phyloP scores from a whole-genome alignment of 2,888 invertebrate species.

The Magallana nippona region DNA sequence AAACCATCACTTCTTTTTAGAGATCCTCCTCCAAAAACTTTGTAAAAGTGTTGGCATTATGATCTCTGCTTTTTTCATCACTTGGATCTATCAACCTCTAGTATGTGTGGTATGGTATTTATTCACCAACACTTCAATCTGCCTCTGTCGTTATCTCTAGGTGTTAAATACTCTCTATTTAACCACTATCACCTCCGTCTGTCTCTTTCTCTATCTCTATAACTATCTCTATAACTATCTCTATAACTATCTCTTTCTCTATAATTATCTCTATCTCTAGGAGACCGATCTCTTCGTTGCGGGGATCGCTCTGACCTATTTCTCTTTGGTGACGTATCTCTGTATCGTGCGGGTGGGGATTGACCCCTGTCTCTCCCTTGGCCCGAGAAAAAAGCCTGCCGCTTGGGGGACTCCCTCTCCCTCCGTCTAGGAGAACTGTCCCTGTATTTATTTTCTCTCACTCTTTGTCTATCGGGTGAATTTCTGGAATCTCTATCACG shows the following conservation, averaged over 20 bases:
- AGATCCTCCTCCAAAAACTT: conserved; percentile 34
- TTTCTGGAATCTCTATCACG: conserved; percentile 34
- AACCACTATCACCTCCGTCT: conserved; percentile 38
- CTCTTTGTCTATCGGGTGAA: conserved; percentile 19
- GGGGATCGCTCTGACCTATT: background rate
- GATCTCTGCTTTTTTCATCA: too few relatives aligned
- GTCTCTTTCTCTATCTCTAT: conserved; percentile 26
- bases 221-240: conserved; percentile 27
- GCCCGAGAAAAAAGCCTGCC: too few relatives aligned
- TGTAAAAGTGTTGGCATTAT: too few relatives aligned
- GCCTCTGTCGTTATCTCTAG: conserved; percentile 25
- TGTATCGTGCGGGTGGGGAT: too few relatives aligned
- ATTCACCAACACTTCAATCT: background rate
- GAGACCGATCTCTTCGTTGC: background rate
- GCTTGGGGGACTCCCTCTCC: too few relatives aligned
- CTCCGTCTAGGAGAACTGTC: background rate
- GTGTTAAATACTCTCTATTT: conserved; percentile 8
- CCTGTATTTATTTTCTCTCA: conserved; percentile 2
- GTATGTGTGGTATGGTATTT: conserved; percentile 34
- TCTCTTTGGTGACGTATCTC: too few relatives aligned
- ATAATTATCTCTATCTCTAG: conserved; percentile 13
- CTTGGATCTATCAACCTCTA: too few relatives aligned
- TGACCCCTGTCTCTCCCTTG: too few relatives aligned
- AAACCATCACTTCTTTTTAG: too few relatives aligned
- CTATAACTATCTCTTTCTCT: conserved; percentile 22